phyloP scores from a whole-genome alignment of 2,888 invertebrate genomes.

The Ennomos fuscantarius region DNA sequence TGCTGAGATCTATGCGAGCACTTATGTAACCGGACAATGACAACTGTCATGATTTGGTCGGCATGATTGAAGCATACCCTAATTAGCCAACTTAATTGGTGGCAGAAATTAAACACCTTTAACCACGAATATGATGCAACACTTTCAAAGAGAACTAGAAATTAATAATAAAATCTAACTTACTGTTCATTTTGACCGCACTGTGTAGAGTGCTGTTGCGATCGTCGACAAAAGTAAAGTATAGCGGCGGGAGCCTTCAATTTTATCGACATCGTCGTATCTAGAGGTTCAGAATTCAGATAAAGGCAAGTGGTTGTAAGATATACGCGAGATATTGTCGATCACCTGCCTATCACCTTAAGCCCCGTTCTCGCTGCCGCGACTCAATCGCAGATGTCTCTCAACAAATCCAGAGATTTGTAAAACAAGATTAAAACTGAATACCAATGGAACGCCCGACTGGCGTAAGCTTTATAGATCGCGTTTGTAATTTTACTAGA shows the following conservation, averaged over 20 bases:
- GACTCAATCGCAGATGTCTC: constrained; percentile 18
- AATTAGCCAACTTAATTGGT: not conserved
- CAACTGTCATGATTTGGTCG: too few relatives aligned
- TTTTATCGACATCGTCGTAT: constrained; percentile 74
- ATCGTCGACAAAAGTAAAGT: constrained; percentile 65
- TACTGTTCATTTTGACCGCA: constrained; percentile 75
- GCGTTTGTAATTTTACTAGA: constrained; percentile 10
- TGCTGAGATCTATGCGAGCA: too few relatives aligned
- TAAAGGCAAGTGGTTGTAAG: constrained; percentile 57
- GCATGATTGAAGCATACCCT: too few relatives aligned
- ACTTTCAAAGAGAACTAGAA: not conserved
- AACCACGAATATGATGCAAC: not conserved
- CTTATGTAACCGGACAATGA: too few relatives aligned
- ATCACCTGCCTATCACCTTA: constrained; percentile 61
- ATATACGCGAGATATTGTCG: constrained; percentile 67
- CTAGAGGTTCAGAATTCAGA: constrained; percentile 53
- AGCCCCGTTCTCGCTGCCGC: constrained; percentile 22
- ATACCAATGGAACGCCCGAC: constrained; percentile 20
- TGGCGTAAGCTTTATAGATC: constrained; percentile 18
- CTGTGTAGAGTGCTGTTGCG: constrained; percentile 54
- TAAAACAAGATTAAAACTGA: constrained; percentile 16
- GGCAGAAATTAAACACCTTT: constrained; percentile 3
- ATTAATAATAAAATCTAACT: constrained; percentile 46
- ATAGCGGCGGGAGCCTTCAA: constrained; percentile 56
- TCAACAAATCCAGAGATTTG: constrained; percentile 17